These are phyloP conservation scores for Junonia oenone DNA, from an alignment of 2,888 invertebrate species.

Conservation along the genomic window DNA sequence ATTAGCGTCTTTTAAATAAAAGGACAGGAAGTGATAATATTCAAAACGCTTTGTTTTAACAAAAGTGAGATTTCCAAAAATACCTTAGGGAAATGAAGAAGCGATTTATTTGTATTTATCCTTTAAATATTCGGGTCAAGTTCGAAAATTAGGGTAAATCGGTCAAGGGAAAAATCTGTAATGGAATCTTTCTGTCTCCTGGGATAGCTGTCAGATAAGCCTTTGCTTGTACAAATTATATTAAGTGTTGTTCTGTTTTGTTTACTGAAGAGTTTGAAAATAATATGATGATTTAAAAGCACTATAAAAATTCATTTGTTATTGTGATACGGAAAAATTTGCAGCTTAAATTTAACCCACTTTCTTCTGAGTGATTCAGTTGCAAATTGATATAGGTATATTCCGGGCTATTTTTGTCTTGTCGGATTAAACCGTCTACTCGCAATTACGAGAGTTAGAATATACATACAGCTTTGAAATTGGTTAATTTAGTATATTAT, in stretches of 20 bases:
- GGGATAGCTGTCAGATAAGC: slow-evolving; percentile 18
- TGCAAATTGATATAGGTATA: no score
- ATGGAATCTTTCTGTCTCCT: slow-evolving; percentile 21
- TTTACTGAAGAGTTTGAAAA: not conserved
- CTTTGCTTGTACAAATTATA: slow-evolving; percentile 18
- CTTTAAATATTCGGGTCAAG: slow-evolving; percentile 21
- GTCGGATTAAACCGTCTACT: no score
- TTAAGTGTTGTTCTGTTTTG: slow-evolving; percentile 12
- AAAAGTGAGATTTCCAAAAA: not conserved
- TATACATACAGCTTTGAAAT: no score
- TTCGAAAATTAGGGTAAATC: slow-evolving; percentile 20
- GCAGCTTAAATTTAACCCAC: no score
- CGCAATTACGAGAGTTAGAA: no score
- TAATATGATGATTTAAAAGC: not conserved
- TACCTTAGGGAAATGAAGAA: slow-evolving; percentile 6
- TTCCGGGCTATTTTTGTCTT: no score
- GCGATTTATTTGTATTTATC: slow-evolving; percentile 10
- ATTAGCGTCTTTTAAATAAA: no score
- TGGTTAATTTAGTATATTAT: no score
- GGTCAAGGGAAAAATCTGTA: slow-evolving; percentile 23
- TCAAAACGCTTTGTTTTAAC: not conserved
- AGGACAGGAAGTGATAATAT: not conserved
- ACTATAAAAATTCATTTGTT: no score
- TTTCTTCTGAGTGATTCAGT: no score
- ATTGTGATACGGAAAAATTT: no score